A percentile compares a stretch with the other conserved stretches of the same genome.
Conservation (phyloP, 2,888 invertebrate species). For the Caenorhabditis panamensis region DNA sequence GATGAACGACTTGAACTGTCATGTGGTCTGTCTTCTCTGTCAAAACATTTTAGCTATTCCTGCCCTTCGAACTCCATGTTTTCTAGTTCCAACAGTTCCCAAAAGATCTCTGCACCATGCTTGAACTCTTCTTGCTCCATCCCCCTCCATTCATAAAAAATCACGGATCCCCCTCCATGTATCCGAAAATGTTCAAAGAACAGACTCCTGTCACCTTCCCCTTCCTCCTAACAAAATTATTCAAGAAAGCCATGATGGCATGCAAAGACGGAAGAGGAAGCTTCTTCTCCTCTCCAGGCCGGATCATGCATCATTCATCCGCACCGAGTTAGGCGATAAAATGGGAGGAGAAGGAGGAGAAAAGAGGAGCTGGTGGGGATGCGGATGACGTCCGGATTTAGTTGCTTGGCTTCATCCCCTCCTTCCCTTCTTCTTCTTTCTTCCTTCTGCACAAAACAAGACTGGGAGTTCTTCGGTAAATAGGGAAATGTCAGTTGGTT, state of each 20-base stretch:
- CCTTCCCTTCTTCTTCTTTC: background rate
- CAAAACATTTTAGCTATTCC: too few species aligned
- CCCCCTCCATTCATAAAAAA: background rate
- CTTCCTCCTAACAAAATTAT: conserved; percentile 49
- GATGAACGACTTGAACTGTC: too few species aligned
- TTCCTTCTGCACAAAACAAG: background rate
- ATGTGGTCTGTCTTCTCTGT: too few species aligned
- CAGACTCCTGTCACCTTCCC: conserved; percentile 10
- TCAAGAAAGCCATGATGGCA: conserved; percentile 51
- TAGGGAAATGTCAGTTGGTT: too few species aligned
- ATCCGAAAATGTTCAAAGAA: conserved; percentile 4
- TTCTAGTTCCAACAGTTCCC: too few species aligned
- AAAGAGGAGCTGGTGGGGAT: conserved; percentile 1
- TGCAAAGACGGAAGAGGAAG: conserved; percentile 46
- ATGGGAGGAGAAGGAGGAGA: too few species aligned
- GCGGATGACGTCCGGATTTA: conserved; percentile 17
- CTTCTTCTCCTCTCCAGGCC: conserved; percentile 2
- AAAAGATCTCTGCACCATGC: too few species aligned
- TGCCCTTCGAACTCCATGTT: too few species aligned
- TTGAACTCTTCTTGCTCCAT: background rate
- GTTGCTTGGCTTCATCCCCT: conserved; percentile 17
- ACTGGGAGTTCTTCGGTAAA: background rate
- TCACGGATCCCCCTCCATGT: background rate
- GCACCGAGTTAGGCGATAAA: conserved; percentile 20
- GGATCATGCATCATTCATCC: conserved; percentile 56